A percentile compares a stretch with the other conserved stretches of the same genome.
phyloP scores from a whole-genome alignment of 30 jellyfish, hydroid and myxozoan species.

The Aurelia coerulea region DNA sequence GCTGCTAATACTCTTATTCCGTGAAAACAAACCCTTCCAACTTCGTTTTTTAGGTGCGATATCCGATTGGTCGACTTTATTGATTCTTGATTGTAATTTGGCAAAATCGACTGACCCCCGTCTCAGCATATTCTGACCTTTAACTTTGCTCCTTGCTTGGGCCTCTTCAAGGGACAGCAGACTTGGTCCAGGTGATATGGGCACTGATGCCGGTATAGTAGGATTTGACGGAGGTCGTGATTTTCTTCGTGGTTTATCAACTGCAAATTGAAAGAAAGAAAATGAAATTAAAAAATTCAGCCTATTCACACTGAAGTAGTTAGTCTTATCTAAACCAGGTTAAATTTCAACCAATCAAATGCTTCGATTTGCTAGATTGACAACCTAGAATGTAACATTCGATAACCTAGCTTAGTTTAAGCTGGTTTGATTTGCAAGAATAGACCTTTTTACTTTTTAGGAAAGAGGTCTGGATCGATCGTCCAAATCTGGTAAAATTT shows the following conservation, averaged over 20 bases:
- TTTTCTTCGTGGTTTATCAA: slow-evolving; percentile 67
- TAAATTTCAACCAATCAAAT: too few relatives aligned
- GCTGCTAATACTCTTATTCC: slow-evolving; percentile 63
- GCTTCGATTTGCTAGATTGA: too few relatives aligned
- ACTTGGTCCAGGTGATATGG: slow-evolving; percentile 93
- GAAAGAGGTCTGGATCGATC: too few relatives aligned
- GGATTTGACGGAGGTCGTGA: slow-evolving; percentile 83
- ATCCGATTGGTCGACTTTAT: slow-evolving; percentile 34
- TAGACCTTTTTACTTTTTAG: too few relatives aligned
- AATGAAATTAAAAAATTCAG: background rate
- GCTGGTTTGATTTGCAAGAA: too few relatives aligned
- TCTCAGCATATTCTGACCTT: slow-evolving; percentile 59
- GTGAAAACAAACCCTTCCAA: slow-evolving; percentile 90
- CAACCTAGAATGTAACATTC: too few relatives aligned
- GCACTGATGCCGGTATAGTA: slow-evolving; percentile 82
- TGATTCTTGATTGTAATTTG: slow-evolving; percentile 15
- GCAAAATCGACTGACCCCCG: slow-evolving; percentile 70
- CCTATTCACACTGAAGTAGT: background rate
- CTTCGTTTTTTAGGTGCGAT: slow-evolving; percentile 76
- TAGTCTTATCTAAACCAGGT: too few relatives aligned
- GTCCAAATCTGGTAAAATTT: too few relatives aligned
- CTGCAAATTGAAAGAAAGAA: slow-evolving; percentile 24
- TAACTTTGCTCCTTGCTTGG: slow-evolving; percentile 80
- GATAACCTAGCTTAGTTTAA: too few relatives aligned
- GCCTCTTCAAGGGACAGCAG: slow-evolving; percentile 96